Conservation (phyloP, 1,140 invertebrate genomes). For the Brachionus rotundiformis region DNA sequence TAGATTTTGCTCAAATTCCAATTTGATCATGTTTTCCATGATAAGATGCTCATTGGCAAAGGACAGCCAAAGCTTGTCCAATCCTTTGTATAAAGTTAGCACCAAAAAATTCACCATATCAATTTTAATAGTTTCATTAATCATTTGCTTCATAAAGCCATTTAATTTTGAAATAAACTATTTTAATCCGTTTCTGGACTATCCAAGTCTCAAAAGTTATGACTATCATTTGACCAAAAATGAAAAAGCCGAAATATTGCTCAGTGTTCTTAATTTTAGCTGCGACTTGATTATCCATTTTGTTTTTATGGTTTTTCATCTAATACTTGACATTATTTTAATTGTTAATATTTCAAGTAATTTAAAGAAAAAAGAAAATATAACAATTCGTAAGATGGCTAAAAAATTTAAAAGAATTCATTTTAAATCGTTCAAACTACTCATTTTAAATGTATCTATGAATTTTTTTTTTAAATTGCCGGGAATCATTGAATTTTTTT, state of each 20-base stretch:
- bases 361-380: background rate
- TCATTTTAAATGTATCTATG: background rate
- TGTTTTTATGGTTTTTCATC: background rate
- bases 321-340: background rate
- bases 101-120: background rate
- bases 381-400: background rate
- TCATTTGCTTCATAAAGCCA: background rate
- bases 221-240: background rate
- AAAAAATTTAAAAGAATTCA: background rate
- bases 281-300: background rate
- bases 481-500: background rate
- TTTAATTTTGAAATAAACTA: background rate
- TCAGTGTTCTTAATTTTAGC: background rate
- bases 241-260: background rate
- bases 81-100: background rate
- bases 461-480: conserved; percentile 11
- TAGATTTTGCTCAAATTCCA: conserved; percentile 3
- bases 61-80: background rate
- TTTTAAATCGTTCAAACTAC: background rate
- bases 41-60: background rate
- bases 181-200: background rate
- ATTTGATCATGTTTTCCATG: background rate
- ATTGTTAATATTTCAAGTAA: background rate
- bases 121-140: too few species aligned
- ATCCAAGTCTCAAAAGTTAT: background rate